A percentile compares a stretch with the other conserved stretches of the same genome.
Evolutionary conservation across 2,888 invertebrate species (phyloP).

Genomic region (Eupelmus urozonus): DNA sequence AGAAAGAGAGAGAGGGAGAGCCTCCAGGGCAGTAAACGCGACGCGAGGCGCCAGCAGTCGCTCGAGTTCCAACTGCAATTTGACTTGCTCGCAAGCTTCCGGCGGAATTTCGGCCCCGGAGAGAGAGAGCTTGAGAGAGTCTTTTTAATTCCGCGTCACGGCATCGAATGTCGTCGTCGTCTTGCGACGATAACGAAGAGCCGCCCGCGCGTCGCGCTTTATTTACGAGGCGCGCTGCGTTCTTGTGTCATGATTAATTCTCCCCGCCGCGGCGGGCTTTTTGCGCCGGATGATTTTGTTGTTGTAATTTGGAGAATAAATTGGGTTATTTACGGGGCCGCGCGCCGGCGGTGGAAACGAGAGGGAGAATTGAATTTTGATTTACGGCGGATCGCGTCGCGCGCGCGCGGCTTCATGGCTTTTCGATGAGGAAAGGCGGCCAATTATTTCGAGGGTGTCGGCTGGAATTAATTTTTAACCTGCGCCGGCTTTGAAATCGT

Average conservation of each 20-base stretch:
- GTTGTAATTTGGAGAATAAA: constrained; percentile 6
- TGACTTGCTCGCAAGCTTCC: constrained; percentile 5
- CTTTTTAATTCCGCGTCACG: no score
- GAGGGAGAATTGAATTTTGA: constrained; percentile 20
- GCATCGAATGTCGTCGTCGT: no score
- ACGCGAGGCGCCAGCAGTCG: no score
- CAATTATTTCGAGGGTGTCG: background rate
- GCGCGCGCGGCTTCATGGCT: background rate
- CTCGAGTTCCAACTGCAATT: constrained; percentile 11
- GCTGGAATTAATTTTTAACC: background rate
- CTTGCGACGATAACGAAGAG: background rate
- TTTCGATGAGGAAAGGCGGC: background rate
- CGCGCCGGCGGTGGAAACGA: constrained; percentile 1
- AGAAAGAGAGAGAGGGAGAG: no score
- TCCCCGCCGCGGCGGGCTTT: constrained; percentile 1
- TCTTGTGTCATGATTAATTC: constrained; percentile 28
- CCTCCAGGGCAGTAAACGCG: no score
- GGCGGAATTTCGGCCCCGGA: no score
- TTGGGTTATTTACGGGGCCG: constrained; percentile 18
- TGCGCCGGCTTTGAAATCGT: background rate
- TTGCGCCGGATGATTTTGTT: background rate
- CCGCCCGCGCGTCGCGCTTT: constrained; percentile 2
- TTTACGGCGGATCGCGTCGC: constrained; percentile 3
- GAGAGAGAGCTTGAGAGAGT: no score
- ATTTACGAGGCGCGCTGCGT: constrained; percentile 8